These are phyloP conservation scores for Phocides pigmalion DNA, from an alignment of 1,140 invertebrate genomes.

Conservation along the genomic window DNA sequence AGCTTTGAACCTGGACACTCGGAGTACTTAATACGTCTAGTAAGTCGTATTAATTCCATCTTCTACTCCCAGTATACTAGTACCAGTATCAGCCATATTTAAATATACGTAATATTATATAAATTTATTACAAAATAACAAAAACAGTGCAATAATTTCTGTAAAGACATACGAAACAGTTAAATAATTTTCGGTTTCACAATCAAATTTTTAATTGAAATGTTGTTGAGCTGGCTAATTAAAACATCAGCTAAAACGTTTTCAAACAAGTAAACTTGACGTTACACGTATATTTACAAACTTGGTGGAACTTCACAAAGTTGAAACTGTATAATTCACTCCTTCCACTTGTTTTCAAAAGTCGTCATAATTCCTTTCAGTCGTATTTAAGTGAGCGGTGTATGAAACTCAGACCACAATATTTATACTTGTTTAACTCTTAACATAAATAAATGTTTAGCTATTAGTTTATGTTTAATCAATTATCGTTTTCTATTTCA, in stretches of 20 bases:
- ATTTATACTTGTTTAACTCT: neutral
- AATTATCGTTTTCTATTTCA: no score
- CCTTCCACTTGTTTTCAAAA: slow-evolving; percentile 4
- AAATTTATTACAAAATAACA: neutral
- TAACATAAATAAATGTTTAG: neutral
- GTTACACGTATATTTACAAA: slow-evolving; percentile 26
- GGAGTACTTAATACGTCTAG: no score
- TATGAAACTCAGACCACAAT: neutral
- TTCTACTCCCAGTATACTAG: no score
- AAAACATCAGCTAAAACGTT: slow-evolving; percentile 20
- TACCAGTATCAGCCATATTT: no score
- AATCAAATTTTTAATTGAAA: slow-evolving; percentile 15
- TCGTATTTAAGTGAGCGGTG: neutral
- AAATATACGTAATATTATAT: no score
- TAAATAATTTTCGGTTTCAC: neutral
- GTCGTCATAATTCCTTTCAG: slow-evolving; percentile 1
- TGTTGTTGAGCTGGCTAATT: slow-evolving; percentile 25
- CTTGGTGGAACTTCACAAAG: slow-evolving; percentile 25
- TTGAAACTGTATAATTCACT: slow-evolving; percentile 24
- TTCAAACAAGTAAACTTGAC: slow-evolving; percentile 27
- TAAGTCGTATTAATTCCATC: no score
- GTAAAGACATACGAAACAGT: neutral
- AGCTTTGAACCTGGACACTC: no score
- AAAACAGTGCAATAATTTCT: no score
- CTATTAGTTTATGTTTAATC: neutral